These are phyloP conservation scores for Anoura caudifer DNA, from an alignment of 2,113 vertebrate genomes.

Conservation along the genomic window DNA sequence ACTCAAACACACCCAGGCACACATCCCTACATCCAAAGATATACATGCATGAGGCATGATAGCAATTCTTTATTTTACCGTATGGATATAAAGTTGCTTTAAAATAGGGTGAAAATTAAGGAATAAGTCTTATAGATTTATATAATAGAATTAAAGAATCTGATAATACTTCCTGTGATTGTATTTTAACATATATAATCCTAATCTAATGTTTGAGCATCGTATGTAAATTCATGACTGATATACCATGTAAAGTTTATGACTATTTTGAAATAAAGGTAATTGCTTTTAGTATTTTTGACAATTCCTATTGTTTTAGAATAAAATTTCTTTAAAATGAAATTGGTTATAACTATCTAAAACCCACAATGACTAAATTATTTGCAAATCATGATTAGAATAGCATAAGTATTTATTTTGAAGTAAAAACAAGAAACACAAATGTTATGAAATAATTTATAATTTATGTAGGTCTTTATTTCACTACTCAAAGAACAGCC, in stretches of 20 bases:
- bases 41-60: neutral
- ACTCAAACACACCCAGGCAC: neutral
- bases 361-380: neutral
- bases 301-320: neutral
- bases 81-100: neutral
- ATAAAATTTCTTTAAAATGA: conserved; percentile 10
- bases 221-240: neutral
- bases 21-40: neutral
- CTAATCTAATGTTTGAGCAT: neutral
- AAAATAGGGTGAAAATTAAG: neutral
- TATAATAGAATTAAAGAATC: neutral
- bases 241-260: neutral
- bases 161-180: neutral
- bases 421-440: neutral
- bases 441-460: neutral
- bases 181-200: neutral
- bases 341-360: neutral
- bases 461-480: neutral
- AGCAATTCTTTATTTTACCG: neutral
- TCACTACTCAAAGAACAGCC: neutral
- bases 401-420: neutral
- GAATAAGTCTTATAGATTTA: neutral
- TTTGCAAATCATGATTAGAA: conserved; percentile 2
- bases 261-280: neutral
- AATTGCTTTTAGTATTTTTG: neutral